Evolutionary conservation across 2,113 vertebrate species (phyloP), one percentile per base, ranked within the genome.

Genomic region (Tonatia bakeri): DNA sequence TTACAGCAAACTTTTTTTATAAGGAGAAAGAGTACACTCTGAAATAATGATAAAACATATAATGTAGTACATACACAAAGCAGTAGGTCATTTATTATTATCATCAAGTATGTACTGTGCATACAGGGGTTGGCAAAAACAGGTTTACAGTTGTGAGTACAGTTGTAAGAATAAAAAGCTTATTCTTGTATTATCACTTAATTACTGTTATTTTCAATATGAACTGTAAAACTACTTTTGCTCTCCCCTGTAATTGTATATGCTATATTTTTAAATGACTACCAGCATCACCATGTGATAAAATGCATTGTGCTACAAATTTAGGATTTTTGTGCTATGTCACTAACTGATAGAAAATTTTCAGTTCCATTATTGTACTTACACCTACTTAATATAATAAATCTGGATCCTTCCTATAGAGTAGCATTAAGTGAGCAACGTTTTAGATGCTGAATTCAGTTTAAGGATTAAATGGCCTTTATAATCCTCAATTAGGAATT

Each of bases 401-500:
- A 79, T 40, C 47, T 81, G 28, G 61, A 50, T 56, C 93, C 93
- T 92, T 31, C 76, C 70, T 81, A 80, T 8, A 50, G 16, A 59
- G 11, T n/a, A 95, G 20, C 83, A 76, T 50, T 93, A 94, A 94
- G 50, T 36, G 9, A 87, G 26, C 59, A 92, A 65, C 7, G 47
- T n/a, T 56, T 76, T 19, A 59, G 19, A 93, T 28, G 47, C 20
- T 54, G n/a, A 56, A 31, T 88, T 54, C 50, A 88, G 16, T 90
- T 12, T 84, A 50, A 84, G 59, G 33, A 76, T 64, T 70, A 95
- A 96, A 76, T 52, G 45, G 59, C 19, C 31, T 89, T 87, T 9
- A 3, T 87, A 82, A 56, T 94, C 65, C 36, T 22, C 70, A 94
- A 67, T 52, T 87, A 95, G 56, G 91, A 83, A 87, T 84, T 76